Evolutionary conservation across 2,113 vertebrate species (phyloP).

Genomic region (Dipodomys spectabilis): DNA sequence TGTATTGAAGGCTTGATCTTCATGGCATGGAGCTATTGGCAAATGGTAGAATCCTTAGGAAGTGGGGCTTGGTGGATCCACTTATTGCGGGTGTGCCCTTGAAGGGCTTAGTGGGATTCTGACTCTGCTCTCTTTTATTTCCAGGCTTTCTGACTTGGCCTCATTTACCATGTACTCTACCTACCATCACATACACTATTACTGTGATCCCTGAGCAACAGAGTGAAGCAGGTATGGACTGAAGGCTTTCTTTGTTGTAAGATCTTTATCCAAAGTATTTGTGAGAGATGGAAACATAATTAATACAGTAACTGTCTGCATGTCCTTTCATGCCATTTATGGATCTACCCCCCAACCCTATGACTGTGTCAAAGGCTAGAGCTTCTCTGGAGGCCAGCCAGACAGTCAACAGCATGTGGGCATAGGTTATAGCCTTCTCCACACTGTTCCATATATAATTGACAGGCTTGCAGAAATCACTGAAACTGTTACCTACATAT

Average conservation of each 20-base stretch:
- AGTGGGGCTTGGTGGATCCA: not conserved
- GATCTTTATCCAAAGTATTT: not conserved
- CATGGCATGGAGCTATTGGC: not conserved
- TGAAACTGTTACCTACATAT: not conserved
- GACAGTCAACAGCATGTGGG: not conserved
- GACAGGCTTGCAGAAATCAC: not conserved
- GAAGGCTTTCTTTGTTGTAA: not conserved
- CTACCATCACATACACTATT: not conserved
- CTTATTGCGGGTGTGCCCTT: too few relatives aligned
- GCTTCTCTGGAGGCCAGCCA: not conserved
- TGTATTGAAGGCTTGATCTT: not conserved
- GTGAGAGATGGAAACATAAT: not conserved
- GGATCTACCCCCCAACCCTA: not conserved
- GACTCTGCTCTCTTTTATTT: not conserved
- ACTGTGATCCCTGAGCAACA: not conserved
- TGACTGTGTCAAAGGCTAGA: not conserved
- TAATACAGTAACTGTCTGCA: not conserved
- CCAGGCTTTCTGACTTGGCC: not conserved
- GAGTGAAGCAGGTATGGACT: not conserved
- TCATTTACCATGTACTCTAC: not conserved
- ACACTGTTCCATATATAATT: not conserved
- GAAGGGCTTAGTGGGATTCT: not conserved
- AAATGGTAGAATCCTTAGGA: not conserved
- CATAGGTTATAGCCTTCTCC: not conserved
- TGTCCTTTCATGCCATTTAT: not conserved